Percentiles rank a stretch among this genome's conserved stretches.
phyloP scores from a whole-genome alignment of 2,113 vertebrate genomes.

The Paralichthys olivaceus region DNA sequence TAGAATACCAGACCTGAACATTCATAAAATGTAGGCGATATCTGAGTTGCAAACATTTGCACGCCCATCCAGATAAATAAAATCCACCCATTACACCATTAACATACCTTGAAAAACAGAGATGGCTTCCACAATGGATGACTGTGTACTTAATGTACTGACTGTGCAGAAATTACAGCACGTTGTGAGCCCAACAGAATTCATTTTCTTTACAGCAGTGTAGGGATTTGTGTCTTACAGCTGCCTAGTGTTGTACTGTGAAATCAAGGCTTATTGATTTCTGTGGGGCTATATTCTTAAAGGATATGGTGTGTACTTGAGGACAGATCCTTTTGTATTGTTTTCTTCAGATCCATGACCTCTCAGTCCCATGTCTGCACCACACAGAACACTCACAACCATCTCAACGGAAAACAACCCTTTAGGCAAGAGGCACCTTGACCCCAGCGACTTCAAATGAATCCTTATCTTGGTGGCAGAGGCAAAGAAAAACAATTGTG shows the following conservation, averaged over 20 bases:
- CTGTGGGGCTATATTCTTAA: constrained; percentile 44
- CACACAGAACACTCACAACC: constrained; percentile 3
- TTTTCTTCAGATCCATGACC: constrained; percentile 46
- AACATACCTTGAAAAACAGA: background rate
- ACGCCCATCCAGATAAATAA: background rate
- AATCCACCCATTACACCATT: constrained; percentile 6
- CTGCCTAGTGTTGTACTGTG: constrained; percentile 54
- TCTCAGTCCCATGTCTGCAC: constrained; percentile 37
- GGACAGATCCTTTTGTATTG: constrained; percentile 34
- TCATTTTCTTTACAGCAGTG: constrained; percentile 44
- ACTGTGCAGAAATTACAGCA: constrained; percentile 36
- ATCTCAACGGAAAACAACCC: constrained; percentile 34
- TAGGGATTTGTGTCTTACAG: constrained; percentile 64
- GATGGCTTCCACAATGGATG: constrained; percentile 1
- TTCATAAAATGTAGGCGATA: too few species aligned
- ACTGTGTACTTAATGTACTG: background rate
- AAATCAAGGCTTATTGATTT: constrained; percentile 72
- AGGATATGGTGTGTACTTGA: constrained; percentile 45
- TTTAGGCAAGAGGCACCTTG: constrained; percentile 42
- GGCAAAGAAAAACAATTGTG: constrained; percentile 64
- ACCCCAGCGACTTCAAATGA: constrained; percentile 47
- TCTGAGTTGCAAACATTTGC: too few species aligned
- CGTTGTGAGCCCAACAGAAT: constrained; percentile 27
- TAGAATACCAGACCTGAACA: too few species aligned
- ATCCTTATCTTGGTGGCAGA: constrained; percentile 44